Conservation (phyloP, 2,797 vertebrate species). For the Girardinus metallicus region DNA sequence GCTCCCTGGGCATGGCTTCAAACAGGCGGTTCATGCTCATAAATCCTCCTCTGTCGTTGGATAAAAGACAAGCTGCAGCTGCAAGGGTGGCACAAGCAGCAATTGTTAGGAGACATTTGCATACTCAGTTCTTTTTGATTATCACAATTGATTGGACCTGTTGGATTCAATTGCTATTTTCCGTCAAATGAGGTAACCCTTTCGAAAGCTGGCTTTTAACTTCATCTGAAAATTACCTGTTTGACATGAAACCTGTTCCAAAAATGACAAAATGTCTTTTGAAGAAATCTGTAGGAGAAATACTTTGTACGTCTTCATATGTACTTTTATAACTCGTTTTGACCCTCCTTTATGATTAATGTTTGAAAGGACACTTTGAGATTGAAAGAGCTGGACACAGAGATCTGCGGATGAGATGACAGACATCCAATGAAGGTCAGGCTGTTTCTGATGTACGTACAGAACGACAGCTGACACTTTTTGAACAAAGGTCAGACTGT, state of each 20-base stretch:
- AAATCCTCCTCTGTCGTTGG: not conserved
- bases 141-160: not conserved
- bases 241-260: not conserved
- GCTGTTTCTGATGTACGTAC: conserved; percentile 45
- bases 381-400: conserved; percentile 16
- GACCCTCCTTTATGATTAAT: not conserved
- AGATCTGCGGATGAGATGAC: conserved; percentile 31
- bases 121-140: not conserved
- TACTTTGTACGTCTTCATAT: not conserved
- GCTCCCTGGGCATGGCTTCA: not conserved
- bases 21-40: not conserved
- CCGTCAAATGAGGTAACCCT: not conserved
- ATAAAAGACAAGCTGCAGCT: not conserved
- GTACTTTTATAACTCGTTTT: not conserved
- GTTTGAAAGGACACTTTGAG: not conserved
- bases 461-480: conserved; percentile 72
- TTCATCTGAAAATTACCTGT: not conserved
- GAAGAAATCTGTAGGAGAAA: not conserved
- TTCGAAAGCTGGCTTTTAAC: not conserved
- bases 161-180: not conserved
- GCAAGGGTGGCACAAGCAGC: not conserved
- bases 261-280: not conserved
- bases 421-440: conserved; percentile 69
- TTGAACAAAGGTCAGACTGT: conserved; percentile 72
- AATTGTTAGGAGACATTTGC: not conserved